phyloP scores from a whole-genome alignment of 2,113 vertebrate species.

The Anthoscopus minutus region DNA sequence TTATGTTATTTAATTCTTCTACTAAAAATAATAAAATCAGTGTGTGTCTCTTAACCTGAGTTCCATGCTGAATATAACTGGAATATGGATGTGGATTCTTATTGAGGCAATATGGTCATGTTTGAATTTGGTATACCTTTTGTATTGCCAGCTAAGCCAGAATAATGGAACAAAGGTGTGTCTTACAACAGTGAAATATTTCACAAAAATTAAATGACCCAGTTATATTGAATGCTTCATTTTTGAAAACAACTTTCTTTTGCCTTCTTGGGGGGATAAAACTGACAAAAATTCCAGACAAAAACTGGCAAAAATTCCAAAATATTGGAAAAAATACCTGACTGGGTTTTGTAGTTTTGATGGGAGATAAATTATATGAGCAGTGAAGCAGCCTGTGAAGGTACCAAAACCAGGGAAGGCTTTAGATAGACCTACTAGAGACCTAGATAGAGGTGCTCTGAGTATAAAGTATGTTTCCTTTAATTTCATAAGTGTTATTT shows the following conservation, averaged over 20 bases:
- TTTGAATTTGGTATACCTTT: background rate
- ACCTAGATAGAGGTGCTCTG: background rate
- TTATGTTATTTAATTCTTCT: background rate
- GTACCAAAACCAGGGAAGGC: background rate
- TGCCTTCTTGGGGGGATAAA: background rate
- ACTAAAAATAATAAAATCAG: background rate
- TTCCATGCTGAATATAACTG: background rate
- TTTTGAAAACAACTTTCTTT: background rate
- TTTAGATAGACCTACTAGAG: background rate
- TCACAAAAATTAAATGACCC: background rate
- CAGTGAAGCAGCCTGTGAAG: background rate
- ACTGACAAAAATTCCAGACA: background rate
- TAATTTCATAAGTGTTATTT: background rate
- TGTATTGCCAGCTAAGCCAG: background rate
- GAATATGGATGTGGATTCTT: background rate
- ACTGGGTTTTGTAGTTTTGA: background rate
- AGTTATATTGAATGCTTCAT: background rate
- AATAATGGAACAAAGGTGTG: background rate
- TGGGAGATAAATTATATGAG: background rate
- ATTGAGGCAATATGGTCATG: background rate
- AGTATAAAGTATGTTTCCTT: background rate
- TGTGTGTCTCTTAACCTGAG: background rate
- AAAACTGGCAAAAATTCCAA: no score
- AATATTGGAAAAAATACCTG: background rate
- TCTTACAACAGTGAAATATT: background rate